Evolutionary conservation across 2,888 invertebrate genomes (phyloP).

Genomic region (Phasia obesa): DNA sequence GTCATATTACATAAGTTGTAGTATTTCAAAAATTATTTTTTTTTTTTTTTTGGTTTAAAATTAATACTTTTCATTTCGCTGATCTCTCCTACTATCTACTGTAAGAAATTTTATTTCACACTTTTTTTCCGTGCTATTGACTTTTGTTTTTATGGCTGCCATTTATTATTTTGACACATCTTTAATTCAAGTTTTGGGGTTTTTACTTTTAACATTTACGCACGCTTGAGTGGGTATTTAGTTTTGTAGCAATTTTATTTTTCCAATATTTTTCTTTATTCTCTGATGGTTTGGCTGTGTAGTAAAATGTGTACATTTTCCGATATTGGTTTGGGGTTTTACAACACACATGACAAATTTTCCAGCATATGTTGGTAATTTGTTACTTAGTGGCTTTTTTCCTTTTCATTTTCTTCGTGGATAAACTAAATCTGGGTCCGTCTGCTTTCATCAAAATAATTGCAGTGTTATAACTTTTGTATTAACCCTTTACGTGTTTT

Average conservation of each 20-base stretch:
- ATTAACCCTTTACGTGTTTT: not conserved
- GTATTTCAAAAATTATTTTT: too few species aligned
- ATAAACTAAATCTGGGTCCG: slow-evolving; percentile 1
- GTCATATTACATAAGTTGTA: too few species aligned
- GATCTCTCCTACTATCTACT: too few species aligned
- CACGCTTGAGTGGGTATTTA: slow-evolving; percentile 59
- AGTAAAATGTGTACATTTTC: not conserved
- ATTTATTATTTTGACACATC: slow-evolving; percentile 35
- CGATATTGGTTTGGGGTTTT: not conserved
- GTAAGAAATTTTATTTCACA: not conserved
- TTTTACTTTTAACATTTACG: slow-evolving; percentile 25
- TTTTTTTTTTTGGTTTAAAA: too few species aligned
- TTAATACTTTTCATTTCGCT: too few species aligned
- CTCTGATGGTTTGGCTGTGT: slow-evolving; percentile 2
- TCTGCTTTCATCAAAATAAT: slow-evolving; percentile 1
- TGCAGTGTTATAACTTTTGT: too few species aligned
- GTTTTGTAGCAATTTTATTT: slow-evolving; percentile 24
- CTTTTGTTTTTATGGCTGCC: not conserved
- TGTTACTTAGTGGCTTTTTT: slow-evolving; percentile 35
- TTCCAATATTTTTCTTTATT: slow-evolving; percentile 3
- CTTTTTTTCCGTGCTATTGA: not conserved
- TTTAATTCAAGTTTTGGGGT: slow-evolving; percentile 40
- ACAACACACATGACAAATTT: slow-evolving; percentile 45
- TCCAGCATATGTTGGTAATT: slow-evolving; percentile 60
- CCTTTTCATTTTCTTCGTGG: not conserved